A percentile compares a stretch with the other conserved stretches of the same genome.
Conservation (phyloP, 2,113 vertebrate genomes). For the Podarcis muralis region DNA sequence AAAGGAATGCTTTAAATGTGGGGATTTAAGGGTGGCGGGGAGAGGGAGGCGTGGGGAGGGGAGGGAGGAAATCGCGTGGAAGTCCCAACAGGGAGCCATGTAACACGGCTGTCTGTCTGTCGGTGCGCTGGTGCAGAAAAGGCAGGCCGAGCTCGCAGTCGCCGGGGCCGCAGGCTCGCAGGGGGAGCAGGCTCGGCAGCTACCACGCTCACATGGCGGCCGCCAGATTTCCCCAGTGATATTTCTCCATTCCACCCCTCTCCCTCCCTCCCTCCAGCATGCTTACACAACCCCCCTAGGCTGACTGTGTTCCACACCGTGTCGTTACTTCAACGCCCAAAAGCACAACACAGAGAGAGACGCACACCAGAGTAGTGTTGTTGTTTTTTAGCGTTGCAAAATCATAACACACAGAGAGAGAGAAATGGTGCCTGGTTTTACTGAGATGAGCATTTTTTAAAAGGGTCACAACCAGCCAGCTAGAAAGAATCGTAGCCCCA, state of each 20-base stretch:
- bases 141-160: neutral
- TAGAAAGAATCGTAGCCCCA: neutral
- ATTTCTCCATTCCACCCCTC: neutral
- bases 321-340: neutral
- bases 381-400: no score
- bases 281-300: neutral
- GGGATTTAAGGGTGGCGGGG: neutral
- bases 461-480: neutral
- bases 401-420: no score
- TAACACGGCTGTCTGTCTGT: neutral
- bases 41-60: neutral
- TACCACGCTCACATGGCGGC: neutral
- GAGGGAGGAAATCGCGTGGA: no score
- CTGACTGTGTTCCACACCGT: no score
- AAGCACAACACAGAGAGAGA: neutral
- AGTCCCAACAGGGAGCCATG: neutral
- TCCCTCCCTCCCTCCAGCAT: neutral
- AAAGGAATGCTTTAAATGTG: neutral
- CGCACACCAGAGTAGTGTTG: no score
- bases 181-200: neutral
- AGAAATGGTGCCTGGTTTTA: no score
- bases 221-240: neutral
- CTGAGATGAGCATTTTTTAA: neutral
- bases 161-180: neutral
- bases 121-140: neutral